Conservation (phyloP, 1,140 invertebrate genomes). For the Drosophila parvula region DNA sequence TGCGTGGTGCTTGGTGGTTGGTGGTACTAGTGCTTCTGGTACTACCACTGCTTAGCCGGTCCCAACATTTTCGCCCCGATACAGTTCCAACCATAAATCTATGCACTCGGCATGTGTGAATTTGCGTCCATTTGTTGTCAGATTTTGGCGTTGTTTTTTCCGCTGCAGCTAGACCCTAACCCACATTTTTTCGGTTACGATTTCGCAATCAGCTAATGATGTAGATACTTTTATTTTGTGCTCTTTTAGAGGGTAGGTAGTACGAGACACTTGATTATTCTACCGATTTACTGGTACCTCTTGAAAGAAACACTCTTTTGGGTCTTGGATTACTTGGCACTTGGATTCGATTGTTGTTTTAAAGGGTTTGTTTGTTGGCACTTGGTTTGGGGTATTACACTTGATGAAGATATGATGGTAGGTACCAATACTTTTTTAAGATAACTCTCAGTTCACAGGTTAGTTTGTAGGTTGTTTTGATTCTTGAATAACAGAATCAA, state of each 20-base stretch:
- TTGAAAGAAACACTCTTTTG: neutral
- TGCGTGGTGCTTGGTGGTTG: neutral
- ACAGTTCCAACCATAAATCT: conserved; percentile 73
- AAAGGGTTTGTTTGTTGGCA: conserved; percentile 2
- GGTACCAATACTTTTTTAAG: neutral
- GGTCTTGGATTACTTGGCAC: conserved; percentile 10
- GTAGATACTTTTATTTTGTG: conserved; percentile 21
- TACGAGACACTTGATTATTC: neutral
- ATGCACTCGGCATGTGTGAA: conserved; percentile 70
- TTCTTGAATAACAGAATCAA: neutral
- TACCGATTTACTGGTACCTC: conserved; percentile 1
- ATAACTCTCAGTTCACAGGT: neutral
- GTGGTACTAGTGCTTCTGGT: conserved; percentile 2
- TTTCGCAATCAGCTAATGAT: conserved; percentile 42
- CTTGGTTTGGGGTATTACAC: conserved; percentile 3
- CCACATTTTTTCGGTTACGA: conserved; percentile 67
- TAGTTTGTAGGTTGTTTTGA: neutral
- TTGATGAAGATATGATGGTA: too few relatives aligned
- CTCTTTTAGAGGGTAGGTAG: neutral
- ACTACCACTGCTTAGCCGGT: conserved; percentile 30
- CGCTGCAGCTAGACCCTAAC: conserved; percentile 57
- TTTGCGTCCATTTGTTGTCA: conserved; percentile 72
- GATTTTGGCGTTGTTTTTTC: conserved; percentile 43
- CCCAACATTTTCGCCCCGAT: conserved; percentile 67
- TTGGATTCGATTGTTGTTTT: conserved; percentile 20